Base-by-base conservation (phyloP, 2,888 invertebrate species). In the Saturnia pavonia region DNA sequence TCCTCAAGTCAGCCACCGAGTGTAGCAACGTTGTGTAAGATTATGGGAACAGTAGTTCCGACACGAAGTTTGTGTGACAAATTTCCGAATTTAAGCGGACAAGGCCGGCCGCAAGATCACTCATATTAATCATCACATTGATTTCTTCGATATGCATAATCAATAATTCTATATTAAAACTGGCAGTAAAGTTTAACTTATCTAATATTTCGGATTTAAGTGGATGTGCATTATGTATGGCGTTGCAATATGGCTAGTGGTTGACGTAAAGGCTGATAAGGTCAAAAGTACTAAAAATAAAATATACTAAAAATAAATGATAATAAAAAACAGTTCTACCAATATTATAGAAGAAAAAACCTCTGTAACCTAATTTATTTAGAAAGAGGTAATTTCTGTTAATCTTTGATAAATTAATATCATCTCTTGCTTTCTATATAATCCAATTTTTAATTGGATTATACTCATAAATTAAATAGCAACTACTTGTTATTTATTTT, bases 11-110 rank as follows among this genome's bases (percentile, higher is more conserved):
- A 71, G 71, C 73, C 73, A 75, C 77, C 74, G 75, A 77, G 76
- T 73, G 72, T 45, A 72, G 75, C 76, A 77, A 79, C 80, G 77
- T 76, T 73, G 72, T 75, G 80, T 73, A 75, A 78, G 77, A 81
- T 83, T 79, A 78, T 81, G 82, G 80, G 77, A 77, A 80, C 79
- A 80, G 70, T 72, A 77, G 76, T 75, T 77, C 77, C 77, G 82
- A 78, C 80, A 79, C 78, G 79, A 88, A 87, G 78, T 88, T 86
- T 79, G 78, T 77, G 75, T 80, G 84, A 85, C 83, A 83, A 80
- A 75, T 77, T 80, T 80, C 77, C 67, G 79, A 85, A 85, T 80
- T 83, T 82, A 76, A 77, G 70, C 75, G 72, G 69, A 73, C 73
- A 70, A 73, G 70, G 75, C 72, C 73, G 74, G 75, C 75, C 75